Evolutionary conservation across 2,113 vertebrate genomes (phyloP).

Genomic region (Struthio camelus): DNA sequence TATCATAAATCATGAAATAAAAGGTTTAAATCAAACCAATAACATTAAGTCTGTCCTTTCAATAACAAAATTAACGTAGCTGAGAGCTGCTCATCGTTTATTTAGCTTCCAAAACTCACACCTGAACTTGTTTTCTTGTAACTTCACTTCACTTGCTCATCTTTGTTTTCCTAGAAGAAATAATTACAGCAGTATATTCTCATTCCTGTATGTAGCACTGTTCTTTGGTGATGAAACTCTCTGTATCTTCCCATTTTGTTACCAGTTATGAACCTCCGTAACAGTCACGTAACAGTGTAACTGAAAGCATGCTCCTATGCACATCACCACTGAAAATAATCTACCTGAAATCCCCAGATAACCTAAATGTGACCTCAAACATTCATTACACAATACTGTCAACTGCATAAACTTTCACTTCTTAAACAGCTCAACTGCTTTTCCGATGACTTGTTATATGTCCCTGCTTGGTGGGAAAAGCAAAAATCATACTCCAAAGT

Average conservation of each 20-base stretch:
- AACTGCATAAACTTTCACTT: neutral
- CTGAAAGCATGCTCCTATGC: neutral
- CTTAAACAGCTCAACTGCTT: neutral
- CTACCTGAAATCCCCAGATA: neutral
- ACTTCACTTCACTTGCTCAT: neutral
- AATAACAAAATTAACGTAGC: neutral
- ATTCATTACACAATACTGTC: accelerated
- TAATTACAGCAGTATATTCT: neutral
- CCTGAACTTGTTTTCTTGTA: neutral
- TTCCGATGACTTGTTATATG: neutral
- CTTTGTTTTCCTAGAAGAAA: neutral
- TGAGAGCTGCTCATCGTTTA: constrained; percentile 41
- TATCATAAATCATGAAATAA: constrained; percentile 40
- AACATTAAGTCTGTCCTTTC: neutral
- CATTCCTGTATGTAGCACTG: neutral
- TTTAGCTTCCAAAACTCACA: constrained; percentile 16
- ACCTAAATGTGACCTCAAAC: neutral
- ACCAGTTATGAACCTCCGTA: neutral
- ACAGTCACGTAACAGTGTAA: neutral
- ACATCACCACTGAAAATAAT: neutral
- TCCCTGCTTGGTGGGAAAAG: neutral
- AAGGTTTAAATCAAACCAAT: constrained; percentile 5
- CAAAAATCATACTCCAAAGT: neutral
- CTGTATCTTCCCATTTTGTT: neutral
- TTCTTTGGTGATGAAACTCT: neutral